Percentiles rank a stretch among this genome's conserved stretches.
These are phyloP conservation scores for Muschampia plurimacula DNA, from an alignment of 2,888 invertebrate genomes.

Conservation along the genomic window DNA sequence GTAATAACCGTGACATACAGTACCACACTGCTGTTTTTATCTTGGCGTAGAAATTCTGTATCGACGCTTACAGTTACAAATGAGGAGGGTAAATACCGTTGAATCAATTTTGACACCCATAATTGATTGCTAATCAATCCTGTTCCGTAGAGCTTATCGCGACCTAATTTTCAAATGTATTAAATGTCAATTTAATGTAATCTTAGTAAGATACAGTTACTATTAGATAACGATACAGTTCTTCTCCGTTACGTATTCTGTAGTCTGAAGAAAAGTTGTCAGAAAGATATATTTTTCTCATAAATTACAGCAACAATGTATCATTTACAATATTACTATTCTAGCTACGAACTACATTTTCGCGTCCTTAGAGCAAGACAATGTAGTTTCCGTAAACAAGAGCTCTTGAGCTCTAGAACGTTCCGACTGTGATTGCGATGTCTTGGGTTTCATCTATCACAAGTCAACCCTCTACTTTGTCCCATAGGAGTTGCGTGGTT, in stretches of 20 bases:
- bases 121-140: no score
- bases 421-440: constrained; percentile 16
- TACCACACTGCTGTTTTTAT: no score
- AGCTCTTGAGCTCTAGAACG: constrained; percentile 8
- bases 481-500: constrained; percentile 16
- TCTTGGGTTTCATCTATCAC: constrained; percentile 27
- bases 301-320: not conserved
- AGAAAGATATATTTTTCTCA: not conserved
- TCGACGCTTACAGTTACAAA: no score
- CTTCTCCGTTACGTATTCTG: not conserved
- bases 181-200: no score
- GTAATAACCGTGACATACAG: no score
- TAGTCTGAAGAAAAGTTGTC: not conserved
- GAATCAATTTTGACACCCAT: no score
- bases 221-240: no score
- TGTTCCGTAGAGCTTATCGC: no score
- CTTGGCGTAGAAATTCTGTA: no score
- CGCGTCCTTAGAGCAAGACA: not conserved
- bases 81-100: no score
- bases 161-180: no score
- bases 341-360: constrained; percentile 10
- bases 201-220: no score
- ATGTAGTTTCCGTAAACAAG: constrained; percentile 33
- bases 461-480: constrained; percentile 18
- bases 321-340: constrained; percentile 6